These are phyloP conservation scores for Dufourea novaeangliae DNA, from an alignment of 1,140 invertebrate genomes.

Conservation along the genomic window DNA sequence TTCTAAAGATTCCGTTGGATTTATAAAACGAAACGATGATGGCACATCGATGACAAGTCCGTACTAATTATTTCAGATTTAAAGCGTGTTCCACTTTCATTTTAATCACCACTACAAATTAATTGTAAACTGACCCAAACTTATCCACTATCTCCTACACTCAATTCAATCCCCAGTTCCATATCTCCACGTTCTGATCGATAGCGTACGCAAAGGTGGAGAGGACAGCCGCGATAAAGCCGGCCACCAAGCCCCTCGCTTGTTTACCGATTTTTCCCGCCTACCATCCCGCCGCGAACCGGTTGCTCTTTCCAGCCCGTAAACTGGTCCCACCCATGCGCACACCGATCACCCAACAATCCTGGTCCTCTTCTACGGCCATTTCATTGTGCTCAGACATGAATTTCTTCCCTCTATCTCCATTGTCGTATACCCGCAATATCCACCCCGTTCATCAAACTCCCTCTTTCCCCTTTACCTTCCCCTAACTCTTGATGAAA, in stretches of 20 bases:
- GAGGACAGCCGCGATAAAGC: slow-evolving; percentile 57
- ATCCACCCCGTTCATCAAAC: background rate
- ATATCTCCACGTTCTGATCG: no score
- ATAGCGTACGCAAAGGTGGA: slow-evolving; percentile 10
- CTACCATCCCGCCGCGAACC: slow-evolving; percentile 54
- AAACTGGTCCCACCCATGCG: slow-evolving; percentile 52
- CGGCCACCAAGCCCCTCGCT: slow-evolving; percentile 48
- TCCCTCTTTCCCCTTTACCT: no score
- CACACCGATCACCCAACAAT: slow-evolving; percentile 1
- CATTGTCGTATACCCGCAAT: background rate
- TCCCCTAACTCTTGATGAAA: background rate
- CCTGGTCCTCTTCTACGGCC: background rate
- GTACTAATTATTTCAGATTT: no score
- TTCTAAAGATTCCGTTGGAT: no score
- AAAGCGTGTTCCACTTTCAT: no score
- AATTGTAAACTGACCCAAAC: no score
- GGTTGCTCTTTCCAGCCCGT: slow-evolving; percentile 54
- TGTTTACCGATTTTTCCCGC: slow-evolving; percentile 65
- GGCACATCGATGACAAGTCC: no score
- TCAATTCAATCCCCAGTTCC: no score
- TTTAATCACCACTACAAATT: no score
- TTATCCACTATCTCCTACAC: no score
- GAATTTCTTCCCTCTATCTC: background rate
- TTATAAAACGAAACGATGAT: no score
- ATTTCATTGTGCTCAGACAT: background rate